Percentiles rank a stretch among this genome's conserved stretches.
Conservation (phyloP, 2,888 invertebrate genomes). For the Ethmia dodecea region DNA sequence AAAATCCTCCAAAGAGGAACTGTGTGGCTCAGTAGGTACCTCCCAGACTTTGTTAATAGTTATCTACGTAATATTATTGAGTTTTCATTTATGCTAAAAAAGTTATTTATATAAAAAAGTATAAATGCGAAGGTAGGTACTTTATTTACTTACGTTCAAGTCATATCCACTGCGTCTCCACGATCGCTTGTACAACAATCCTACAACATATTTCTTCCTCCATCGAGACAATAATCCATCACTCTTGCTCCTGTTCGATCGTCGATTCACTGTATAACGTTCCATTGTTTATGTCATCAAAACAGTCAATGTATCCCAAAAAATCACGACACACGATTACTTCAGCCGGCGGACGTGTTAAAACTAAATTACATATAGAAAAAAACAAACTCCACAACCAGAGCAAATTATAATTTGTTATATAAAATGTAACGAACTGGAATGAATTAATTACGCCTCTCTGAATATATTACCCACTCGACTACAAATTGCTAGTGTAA, state of each 20-base stretch:
- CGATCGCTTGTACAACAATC: conserved; percentile 44
- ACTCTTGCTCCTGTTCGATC: conserved; percentile 46
- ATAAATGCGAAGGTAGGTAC: not conserved
- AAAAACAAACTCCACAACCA: conserved; percentile 42
- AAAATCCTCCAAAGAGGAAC: too few species aligned
- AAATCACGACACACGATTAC: conserved; percentile 41
- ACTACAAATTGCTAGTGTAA: conserved; percentile 27
- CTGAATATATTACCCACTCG: conserved; percentile 35
- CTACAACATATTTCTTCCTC: conserved; percentile 52
- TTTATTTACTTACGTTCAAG: conserved; percentile 56
- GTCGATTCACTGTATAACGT: conserved; percentile 56
- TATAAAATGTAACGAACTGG: conserved; percentile 58
- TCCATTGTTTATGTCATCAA: conserved; percentile 46
- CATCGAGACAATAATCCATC: conserved; percentile 59
- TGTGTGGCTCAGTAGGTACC: too few species aligned
- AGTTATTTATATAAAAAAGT: too few species aligned
- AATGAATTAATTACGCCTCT: conserved; percentile 51
- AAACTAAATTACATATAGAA: conserved; percentile 46
- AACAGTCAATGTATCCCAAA: conserved; percentile 32
- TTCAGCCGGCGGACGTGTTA: conserved; percentile 39
- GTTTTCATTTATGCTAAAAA: not conserved
- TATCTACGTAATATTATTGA: not conserved
- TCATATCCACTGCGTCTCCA: conserved; percentile 64
- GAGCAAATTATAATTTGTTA: conserved; percentile 50
- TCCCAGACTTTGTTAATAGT: too few species aligned